These are phyloP conservation scores for Gymnodraco acuticeps DNA, from an alignment of 2,797 vertebrate species.

Conservation along the genomic window DNA sequence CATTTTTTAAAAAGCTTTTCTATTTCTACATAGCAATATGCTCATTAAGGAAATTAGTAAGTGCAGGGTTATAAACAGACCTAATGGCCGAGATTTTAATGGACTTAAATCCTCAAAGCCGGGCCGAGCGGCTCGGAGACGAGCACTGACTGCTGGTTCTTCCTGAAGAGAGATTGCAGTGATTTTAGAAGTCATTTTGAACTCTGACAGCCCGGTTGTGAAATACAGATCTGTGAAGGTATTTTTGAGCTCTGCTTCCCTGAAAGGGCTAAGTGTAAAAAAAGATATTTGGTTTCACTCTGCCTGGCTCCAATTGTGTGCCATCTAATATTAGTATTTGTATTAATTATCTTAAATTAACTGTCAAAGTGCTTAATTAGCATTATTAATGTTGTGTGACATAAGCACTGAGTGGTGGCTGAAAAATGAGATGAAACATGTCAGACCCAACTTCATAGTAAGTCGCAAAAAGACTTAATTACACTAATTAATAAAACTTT, in stretches of 20 bases:
- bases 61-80: conserved; percentile 67
- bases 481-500: conserved; percentile 82
- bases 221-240: conserved; percentile 68
- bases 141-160: conserved; percentile 40
- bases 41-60: conserved; percentile 74
- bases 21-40: conserved; percentile 70
- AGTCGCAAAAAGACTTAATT: conserved; percentile 82
- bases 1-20: conserved; percentile 69
- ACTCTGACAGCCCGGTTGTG: conserved; percentile 56
- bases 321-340: conserved; percentile 86
- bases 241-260: conserved; percentile 46
- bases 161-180: conserved; percentile 49
- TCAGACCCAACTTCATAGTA: conserved; percentile 73
- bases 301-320: conserved; percentile 63
- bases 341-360: conserved; percentile 87
- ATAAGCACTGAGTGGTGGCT: conserved; percentile 74
- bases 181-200: conserved; percentile 65
- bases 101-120: conserved; percentile 50
- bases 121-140: background rate
- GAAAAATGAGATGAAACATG: conserved; percentile 80
- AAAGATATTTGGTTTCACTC: conserved; percentile 44
- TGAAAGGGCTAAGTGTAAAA: conserved; percentile 23
- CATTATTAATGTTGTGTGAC: conserved; percentile 84
- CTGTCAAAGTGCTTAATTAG: conserved; percentile 85
- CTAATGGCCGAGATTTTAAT: conserved; percentile 63